phyloP scores from a whole-genome alignment of 2,113 vertebrate species.

The Carassius carassius region DNA sequence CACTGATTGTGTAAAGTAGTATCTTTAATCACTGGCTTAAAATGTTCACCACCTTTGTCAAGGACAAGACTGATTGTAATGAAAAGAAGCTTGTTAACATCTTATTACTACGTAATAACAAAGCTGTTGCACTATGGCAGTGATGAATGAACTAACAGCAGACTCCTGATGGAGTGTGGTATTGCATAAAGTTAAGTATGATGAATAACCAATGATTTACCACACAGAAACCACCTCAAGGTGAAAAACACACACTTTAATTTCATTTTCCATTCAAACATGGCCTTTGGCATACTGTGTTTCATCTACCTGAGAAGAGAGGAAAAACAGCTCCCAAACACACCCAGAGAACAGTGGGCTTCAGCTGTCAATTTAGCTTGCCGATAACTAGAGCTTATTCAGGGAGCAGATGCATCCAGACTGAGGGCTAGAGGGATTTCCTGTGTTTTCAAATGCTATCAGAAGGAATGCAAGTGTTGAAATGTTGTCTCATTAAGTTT shows the following conservation, averaged over 20 bases:
- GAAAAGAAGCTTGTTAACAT: neutral
- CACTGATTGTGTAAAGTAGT: neutral
- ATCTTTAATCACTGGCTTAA: neutral
- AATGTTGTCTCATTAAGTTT: conserved; percentile 47
- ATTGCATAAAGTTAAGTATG: neutral
- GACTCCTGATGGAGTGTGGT: neutral
- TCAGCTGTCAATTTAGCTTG: conserved; percentile 36
- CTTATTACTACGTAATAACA: conserved; percentile 18
- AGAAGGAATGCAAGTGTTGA: conserved; percentile 25
- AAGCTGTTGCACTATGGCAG: neutral
- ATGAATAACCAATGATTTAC: conserved; percentile 28
- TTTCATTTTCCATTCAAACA: conserved; percentile 30
- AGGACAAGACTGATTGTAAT: neutral
- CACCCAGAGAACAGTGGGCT: neutral
- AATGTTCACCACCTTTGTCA: neutral
- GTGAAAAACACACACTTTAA: conserved; percentile 25
- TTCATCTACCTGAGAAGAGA: conserved; percentile 15
- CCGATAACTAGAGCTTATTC: conserved; percentile 46
- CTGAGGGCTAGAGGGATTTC: conserved; percentile 25
- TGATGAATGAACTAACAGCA: conserved; percentile 17
- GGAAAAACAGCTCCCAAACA: neutral
- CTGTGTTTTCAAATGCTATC: conserved; percentile 44
- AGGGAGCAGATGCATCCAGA: conserved; percentile 30
- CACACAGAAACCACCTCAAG: neutral
- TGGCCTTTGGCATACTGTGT: neutral